A percentile compares a stretch with the other conserved stretches of the same genome.
Evolutionary conservation across 2,888 invertebrate species (phyloP).

Genomic region (Tenthredo distinguenda): DNA sequence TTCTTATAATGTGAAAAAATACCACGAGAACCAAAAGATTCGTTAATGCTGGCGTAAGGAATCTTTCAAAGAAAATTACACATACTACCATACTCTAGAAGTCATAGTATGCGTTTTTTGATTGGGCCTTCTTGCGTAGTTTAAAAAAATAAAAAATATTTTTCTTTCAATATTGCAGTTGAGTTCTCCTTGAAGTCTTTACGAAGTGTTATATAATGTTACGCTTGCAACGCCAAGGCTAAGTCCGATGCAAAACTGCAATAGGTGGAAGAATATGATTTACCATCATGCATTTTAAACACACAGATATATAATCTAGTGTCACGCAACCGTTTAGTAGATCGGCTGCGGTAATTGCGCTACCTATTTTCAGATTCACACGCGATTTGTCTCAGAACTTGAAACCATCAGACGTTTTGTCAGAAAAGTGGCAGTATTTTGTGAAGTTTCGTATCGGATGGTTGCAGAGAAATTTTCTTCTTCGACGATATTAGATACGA

Average conservation of each 20-base stretch:
- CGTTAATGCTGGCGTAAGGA: too few species aligned
- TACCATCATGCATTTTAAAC: background rate
- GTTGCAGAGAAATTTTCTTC: background rate
- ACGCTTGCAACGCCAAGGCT: background rate
- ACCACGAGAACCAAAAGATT: too few species aligned
- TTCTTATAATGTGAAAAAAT: too few species aligned
- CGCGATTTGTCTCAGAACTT: background rate
- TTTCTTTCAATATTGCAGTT: background rate
- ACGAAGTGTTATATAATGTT: background rate
- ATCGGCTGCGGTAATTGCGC: background rate
- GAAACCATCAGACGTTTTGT: background rate
- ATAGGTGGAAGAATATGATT: background rate
- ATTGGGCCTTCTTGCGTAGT: too few species aligned
- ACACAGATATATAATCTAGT: background rate
- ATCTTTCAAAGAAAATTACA: too few species aligned
- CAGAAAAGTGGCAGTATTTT: background rate
- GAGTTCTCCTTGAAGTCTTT: background rate
- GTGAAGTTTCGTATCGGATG: background rate
- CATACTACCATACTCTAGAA: too few species aligned
- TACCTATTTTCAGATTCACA: constrained; percentile 2
- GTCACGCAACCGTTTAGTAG: background rate
- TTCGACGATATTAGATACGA: background rate
- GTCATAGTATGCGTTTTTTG: too few species aligned
- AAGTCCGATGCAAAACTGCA: background rate
- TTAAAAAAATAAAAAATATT: too few species aligned